These are phyloP conservation scores for Hippocampus zosterae DNA, from an alignment of 2,113 vertebrate genomes.

Conservation along the genomic window DNA sequence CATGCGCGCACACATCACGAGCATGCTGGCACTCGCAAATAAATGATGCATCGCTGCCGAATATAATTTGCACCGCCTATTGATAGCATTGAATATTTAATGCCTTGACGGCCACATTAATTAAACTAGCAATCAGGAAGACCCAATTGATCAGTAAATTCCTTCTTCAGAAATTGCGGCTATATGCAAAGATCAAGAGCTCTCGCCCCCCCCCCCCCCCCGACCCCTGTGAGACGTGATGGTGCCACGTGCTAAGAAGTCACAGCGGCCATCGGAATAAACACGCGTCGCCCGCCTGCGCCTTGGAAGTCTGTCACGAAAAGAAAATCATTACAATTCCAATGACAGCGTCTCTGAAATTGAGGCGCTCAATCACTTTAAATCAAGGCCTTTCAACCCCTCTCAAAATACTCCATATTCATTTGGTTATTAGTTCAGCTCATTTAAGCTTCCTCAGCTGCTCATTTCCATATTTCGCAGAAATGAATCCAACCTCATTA, in stretches of 20 bases:
- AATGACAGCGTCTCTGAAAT: slow-evolving; percentile 40
- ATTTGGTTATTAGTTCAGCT: slow-evolving; percentile 66
- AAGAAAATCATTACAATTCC: slow-evolving; percentile 25
- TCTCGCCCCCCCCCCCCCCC: slow-evolving; percentile 24
- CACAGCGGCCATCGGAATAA: slow-evolving; percentile 17
- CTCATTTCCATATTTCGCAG: slow-evolving; percentile 52
- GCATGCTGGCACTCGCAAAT: slow-evolving; percentile 32
- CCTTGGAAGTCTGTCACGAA: slow-evolving; percentile 29
- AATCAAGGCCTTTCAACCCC: slow-evolving; percentile 55
- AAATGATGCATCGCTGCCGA: slow-evolving; percentile 42
- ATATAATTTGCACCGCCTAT: slow-evolving; percentile 34
- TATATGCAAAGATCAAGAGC: slow-evolving; percentile 9
- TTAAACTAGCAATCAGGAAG: slow-evolving; percentile 29
- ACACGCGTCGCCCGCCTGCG: slow-evolving; percentile 29
- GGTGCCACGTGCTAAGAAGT: slow-evolving; percentile 3
- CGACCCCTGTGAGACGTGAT: not conserved
- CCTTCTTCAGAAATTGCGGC: slow-evolving; percentile 15
- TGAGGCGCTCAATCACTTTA: slow-evolving; percentile 59
- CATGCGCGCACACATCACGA: not conserved
- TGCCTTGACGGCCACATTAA: slow-evolving; percentile 52
- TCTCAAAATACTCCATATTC: slow-evolving; percentile 53
- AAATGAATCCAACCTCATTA: slow-evolving; percentile 61
- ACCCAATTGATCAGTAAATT: slow-evolving; percentile 27
- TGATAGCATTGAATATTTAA: slow-evolving; percentile 39
- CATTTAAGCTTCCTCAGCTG: slow-evolving; percentile 28